Evolutionary conservation across 2,888 invertebrate genomes (phyloP).

Genomic region (Congeria kusceri): DNA sequence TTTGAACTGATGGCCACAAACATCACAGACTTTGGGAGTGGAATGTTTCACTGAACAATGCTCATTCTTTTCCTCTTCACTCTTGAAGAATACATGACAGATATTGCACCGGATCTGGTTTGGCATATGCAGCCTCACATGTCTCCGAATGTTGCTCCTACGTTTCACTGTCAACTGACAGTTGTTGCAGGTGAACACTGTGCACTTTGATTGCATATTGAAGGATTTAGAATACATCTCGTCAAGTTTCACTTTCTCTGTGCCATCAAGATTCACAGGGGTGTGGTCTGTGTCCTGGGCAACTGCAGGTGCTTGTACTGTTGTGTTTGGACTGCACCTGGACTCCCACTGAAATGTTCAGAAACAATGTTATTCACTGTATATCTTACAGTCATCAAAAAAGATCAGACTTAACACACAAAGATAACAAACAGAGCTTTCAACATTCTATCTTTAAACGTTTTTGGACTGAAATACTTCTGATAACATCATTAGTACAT

Average conservation of each 20-base stretch:
- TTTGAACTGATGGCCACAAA: slow-evolving; percentile 1
- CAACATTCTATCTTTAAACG: too few species aligned
- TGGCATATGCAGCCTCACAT: slow-evolving; percentile 2
- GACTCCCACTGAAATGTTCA: too few species aligned
- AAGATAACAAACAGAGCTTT: too few species aligned
- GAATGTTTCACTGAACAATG: background rate
- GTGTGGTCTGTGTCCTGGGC: too few species aligned
- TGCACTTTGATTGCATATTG: background rate
- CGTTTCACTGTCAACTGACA: background rate
- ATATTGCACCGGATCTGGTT: slow-evolving; percentile 7
- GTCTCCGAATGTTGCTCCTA: background rate
- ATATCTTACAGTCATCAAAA: too few species aligned
- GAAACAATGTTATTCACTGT: too few species aligned
- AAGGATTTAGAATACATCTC: background rate
- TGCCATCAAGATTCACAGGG: too few species aligned
- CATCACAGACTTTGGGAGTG: background rate
- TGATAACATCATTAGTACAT: too few species aligned
- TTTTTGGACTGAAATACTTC: too few species aligned
- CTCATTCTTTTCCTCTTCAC: background rate
- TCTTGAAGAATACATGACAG: slow-evolving; percentile 1
- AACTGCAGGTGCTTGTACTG: too few species aligned
- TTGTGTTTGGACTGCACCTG: too few species aligned
- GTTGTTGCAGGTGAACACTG: background rate
- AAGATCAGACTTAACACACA: too few species aligned
- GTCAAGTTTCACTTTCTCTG: background rate